phyloP scores from a whole-genome alignment of 2,113 vertebrate species.

The Hipposideros armiger region DNA sequence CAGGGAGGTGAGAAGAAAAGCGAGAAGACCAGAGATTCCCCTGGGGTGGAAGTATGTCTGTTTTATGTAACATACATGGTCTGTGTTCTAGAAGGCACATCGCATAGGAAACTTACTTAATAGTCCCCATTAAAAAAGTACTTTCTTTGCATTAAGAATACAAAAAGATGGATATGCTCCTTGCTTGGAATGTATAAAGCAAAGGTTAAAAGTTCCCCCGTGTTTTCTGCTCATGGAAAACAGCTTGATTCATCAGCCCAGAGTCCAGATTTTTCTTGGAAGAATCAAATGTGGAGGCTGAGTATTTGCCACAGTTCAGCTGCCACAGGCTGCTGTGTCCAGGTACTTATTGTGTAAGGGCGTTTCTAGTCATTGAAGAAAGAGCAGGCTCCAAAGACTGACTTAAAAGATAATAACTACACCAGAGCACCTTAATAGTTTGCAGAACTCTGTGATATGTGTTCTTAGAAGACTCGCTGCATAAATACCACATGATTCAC shows the following conservation, averaged over 20 bases:
- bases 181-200: slow-evolving; percentile 65
- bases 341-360: slow-evolving; percentile 21
- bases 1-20: slow-evolving; percentile 71
- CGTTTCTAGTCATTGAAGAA: slow-evolving; percentile 41
- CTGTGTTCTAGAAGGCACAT: slow-evolving; percentile 65
- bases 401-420: slow-evolving; percentile 61
- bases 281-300: neutral
- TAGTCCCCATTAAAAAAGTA: slow-evolving; percentile 81
- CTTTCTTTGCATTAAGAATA: slow-evolving; percentile 79
- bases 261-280: slow-evolving; percentile 77
- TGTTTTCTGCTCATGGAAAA: slow-evolving; percentile 73
- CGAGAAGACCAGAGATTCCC: slow-evolving; percentile 68
- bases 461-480: slow-evolving; percentile 49
- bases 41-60: slow-evolving; percentile 71
- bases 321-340: slow-evolving; percentile 35
- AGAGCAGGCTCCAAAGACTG: slow-evolving; percentile 46
- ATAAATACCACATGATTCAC: slow-evolving; percentile 57
- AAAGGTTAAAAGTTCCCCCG: slow-evolving; percentile 78
- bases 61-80: slow-evolving; percentile 77
- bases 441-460: slow-evolving; percentile 55
- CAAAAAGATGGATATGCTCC: slow-evolving; percentile 73
- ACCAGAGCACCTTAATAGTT: slow-evolving; percentile 66
- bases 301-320: slow-evolving; percentile 28
- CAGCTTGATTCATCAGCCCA: slow-evolving; percentile 66
- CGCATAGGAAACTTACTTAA: slow-evolving; percentile 75